These are phyloP conservation scores for Zaprionus vittiger DNA, from an alignment of 1,140 invertebrate species.

Conservation along the genomic window DNA sequence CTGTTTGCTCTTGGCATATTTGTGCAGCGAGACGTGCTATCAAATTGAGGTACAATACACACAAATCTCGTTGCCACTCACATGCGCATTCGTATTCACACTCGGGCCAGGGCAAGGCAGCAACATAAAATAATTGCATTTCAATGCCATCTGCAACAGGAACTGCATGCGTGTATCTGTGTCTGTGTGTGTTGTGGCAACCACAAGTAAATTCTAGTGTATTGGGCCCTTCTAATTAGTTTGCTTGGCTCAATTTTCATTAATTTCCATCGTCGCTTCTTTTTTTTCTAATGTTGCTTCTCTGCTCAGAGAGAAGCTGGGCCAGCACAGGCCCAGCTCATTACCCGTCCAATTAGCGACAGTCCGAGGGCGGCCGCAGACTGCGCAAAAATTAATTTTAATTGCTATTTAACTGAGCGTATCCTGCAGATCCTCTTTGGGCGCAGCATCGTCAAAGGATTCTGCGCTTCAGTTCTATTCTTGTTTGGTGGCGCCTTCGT, in stretches of 20 bases:
- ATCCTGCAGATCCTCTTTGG: slow-evolving; percentile 43
- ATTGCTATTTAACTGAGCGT: slow-evolving; percentile 79
- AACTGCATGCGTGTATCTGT: slow-evolving; percentile 5
- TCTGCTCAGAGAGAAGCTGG: neutral
- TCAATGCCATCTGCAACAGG: slow-evolving; percentile 59
- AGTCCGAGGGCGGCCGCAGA: slow-evolving; percentile 44
- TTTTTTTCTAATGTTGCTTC: neutral
- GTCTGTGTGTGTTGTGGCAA: neutral
- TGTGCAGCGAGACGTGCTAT: slow-evolving; percentile 35
- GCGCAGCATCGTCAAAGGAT: slow-evolving; percentile 39
- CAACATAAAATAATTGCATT: slow-evolving; percentile 63
- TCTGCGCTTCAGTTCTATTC: slow-evolving; percentile 5
- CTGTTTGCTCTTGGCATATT: slow-evolving; percentile 53
- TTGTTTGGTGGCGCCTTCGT: neutral
- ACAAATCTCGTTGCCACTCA: neutral
- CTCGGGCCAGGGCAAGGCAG: neutral
- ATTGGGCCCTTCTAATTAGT: slow-evolving; percentile 49
- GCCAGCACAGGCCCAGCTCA: slow-evolving; percentile 18
- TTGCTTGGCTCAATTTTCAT: slow-evolving; percentile 50
- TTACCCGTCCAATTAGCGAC: slow-evolving; percentile 65
- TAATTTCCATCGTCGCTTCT: slow-evolving; percentile 16
- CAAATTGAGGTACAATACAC: slow-evolving; percentile 36
- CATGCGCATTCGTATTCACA: neutral
- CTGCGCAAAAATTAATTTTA: slow-evolving; percentile 79
- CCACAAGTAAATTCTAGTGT: slow-evolving; percentile 27